Evolutionary conservation across 2,113 vertebrate genomes (phyloP), one percentile per base, ranked within the genome.

Genomic region (Puntigrus tetrazona): DNA sequence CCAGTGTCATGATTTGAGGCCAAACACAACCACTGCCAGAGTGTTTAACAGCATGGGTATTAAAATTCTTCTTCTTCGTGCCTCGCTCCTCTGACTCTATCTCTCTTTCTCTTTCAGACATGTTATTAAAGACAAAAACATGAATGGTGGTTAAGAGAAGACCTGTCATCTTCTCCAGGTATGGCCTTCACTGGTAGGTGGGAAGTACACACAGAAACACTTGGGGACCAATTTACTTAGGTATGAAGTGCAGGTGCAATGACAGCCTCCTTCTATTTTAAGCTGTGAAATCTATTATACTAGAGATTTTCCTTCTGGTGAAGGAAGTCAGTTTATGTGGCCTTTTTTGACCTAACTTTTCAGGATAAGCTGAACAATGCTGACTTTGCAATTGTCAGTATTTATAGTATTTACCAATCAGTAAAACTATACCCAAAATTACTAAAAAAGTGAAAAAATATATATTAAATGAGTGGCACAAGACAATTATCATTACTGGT

Each of bases 211-310:
- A 38, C 4, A 45, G 16, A 76, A 7, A 67, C 36, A 38, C 73
- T 43, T 57, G 36, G 78, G 78, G 73, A 65, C 50, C 70, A 84
- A 81, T 76, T 87, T 84, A 81, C 55, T 72, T 34, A 10, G 50
- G 55, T 76, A 29, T 78, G 67, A 81, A 45, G 69, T 43, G 29
- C 11, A 14, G 29, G 9, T 7, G 55, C 38, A 27, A 52, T 78
- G 76, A 29, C 75, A 59, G 38, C 73, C 82, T 47, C 29, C 70
- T 41, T 83, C 63, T 87, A 84, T 83, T 75, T 67, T 38, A 52
- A 75, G 43, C 20, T 52, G 1, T 3, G 55, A 13, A 18, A 65
- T 47, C 43, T 59, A 18, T 43, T 43, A 79, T 29, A 61, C 14
- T 41, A 13, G 41, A 55, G 27, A 22, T 41, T 65, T 81, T 59